Conservation (phyloP, 2,113 vertebrate genomes). For the Sus scrofa region T2T-Sscrofa CM000814.6:126213501-126214000, state of each 20-base stretch:
- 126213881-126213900: not conserved
- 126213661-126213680: not conserved
- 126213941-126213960: not conserved
- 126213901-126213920: not conserved
- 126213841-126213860: not conserved
- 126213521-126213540: not conserved
- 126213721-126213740: not conserved
- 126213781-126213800: not conserved
- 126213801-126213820: not conserved
- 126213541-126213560: slow-evolving; percentile 5
- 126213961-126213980: not conserved
- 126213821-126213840: not conserved
- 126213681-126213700: not conserved
- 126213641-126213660: slow-evolving; percentile 20
- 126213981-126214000: not conserved
- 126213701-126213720: not conserved
- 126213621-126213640: not conserved
- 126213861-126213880: not conserved
- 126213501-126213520: not conserved
- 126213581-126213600: not conserved
- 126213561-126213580: not conserved
- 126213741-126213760: not conserved
- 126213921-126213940: not conserved
- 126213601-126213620: not conserved
- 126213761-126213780: not conserved